Evolutionary conservation across 2,888 invertebrate species (phyloP).

Genomic region (Tetropium fuscum): DNA sequence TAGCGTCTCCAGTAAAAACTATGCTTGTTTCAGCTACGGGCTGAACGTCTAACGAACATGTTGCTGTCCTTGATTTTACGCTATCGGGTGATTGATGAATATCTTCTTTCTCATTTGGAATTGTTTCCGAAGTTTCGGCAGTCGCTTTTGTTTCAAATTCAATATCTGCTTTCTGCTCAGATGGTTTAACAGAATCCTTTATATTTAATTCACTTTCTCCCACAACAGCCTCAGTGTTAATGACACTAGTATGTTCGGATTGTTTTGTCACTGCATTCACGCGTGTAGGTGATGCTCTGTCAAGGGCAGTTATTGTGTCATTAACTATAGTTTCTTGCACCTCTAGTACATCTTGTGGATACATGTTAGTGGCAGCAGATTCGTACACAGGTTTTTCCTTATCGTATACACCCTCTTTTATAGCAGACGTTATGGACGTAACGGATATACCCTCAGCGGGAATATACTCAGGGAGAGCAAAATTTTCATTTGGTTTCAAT

Average conservation of each 20-base stretch:
- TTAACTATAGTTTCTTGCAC: constrained; percentile 70
- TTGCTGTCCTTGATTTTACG: constrained; percentile 61
- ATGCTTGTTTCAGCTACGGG: constrained; percentile 66
- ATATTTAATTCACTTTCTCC: constrained; percentile 72
- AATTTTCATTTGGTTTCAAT: constrained; percentile 65
- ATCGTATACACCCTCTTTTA: constrained; percentile 70
- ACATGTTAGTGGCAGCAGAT: constrained; percentile 54
- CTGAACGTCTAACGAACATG: constrained; percentile 59
- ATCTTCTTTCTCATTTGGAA: constrained; percentile 68
- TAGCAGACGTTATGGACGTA: constrained; percentile 69
- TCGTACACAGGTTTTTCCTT: constrained; percentile 49
- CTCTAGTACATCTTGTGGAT: constrained; percentile 68
- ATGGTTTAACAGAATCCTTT: constrained; percentile 65
- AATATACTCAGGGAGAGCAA: constrained; percentile 67
- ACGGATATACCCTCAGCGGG: constrained; percentile 71
- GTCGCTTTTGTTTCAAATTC: constrained; percentile 65
- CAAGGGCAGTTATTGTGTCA: constrained; percentile 68
- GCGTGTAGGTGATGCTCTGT: constrained; percentile 61
- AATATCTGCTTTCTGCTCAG: constrained; percentile 64
- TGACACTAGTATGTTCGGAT: constrained; percentile 69
- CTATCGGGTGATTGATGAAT: constrained; percentile 51
- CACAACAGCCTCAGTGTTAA: constrained; percentile 68
- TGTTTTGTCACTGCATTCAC: constrained; percentile 69
- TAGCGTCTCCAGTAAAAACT: constrained; percentile 59
- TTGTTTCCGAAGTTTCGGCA: constrained; percentile 65